Base-by-base conservation (phyloP, 2,797 vertebrate species). In the Muraenolepis orangiensis region DNA sequence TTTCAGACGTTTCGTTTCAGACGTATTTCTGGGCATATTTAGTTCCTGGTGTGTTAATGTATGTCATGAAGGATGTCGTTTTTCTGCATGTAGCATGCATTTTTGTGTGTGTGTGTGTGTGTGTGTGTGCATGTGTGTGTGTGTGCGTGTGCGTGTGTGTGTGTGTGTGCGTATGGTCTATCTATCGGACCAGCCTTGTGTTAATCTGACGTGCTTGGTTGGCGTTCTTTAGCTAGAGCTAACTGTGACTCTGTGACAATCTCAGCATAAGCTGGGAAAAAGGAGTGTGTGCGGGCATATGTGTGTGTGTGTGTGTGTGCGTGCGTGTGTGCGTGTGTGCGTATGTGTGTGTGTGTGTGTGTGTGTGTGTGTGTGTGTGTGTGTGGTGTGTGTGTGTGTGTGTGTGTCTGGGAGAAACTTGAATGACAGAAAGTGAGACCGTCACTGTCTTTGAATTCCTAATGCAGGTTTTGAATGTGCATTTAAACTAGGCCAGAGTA, bases 151-250 rank as follows among this genome's bases (percentile, higher is more conserved):
- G 40, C 28, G 51, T 34, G 16, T 72, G 31, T 84, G 76, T 64
- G 68, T 77, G 73, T 78, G 73, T 82, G 66, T 82, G 71, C 73
- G 16, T 67, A 74, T 66, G 16, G 42, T 87, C 79, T 90, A 87
- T 91, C 87, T 88, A 69, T 82, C 81, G 79, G 88, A 84, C 83
- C 87, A 91, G 90, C 85, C 86, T 84, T 84, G 84, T 88, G 80
- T 85, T 92, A 90, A 91, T 90, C 90, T 91, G 90, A 89, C 86
- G 70, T 89, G 89, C 88, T 88, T 88, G 89, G 89, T 82, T 92
- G 90, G 87, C 74, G 74, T 88, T 88, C 84, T 87, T 87, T 76
- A 81, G 85, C 85, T 88, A 82, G 91, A 91, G 90, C 85, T 89
- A 28, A 40, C 74, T 66, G 86, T 87, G 89, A 90, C 87, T 90